Percentiles rank a stretch among this genome's conserved stretches.
phyloP scores from a whole-genome alignment of 2,888 invertebrate species.

The Drosophila hamatofila region DNA sequence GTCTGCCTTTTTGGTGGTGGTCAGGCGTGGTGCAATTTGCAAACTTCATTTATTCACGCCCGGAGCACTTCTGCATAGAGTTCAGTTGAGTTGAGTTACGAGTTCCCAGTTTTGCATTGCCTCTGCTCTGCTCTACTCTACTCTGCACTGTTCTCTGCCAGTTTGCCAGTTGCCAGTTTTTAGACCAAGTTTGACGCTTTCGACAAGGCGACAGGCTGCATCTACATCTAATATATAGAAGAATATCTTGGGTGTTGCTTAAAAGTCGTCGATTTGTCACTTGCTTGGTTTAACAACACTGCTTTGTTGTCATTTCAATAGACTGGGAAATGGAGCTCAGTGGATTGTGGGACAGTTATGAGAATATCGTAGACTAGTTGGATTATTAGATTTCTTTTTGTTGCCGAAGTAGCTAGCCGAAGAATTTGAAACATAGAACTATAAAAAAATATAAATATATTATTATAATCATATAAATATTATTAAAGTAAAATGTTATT shows the following conservation, averaged over 20 bases:
- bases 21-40: conserved; percentile 81
- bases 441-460: too few relatives aligned
- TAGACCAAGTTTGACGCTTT: conserved; percentile 70
- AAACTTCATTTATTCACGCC: conserved; percentile 81
- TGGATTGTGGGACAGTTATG: neutral
- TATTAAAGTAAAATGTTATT: too few relatives aligned
- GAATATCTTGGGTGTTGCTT: conserved; percentile 20
- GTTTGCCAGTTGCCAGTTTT: conserved; percentile 62
- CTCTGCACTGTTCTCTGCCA: conserved; percentile 41
- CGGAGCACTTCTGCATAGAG: conserved; percentile 66
- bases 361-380: neutral
- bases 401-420: too few relatives aligned
- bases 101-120: conserved; percentile 1
- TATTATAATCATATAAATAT: too few relatives aligned
- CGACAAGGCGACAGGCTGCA: conserved; percentile 64
- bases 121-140: neutral
- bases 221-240: conserved; percentile 4
- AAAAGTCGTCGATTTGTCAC: conserved; percentile 64
- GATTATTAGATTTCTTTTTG: neutral
- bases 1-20: conserved; percentile 69
- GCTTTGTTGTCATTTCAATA: conserved; percentile 13
- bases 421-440: too few relatives aligned
- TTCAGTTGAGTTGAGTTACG: conserved; percentile 36
- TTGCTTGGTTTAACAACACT: conserved; percentile 50
- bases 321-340: neutral